phyloP scores from a whole-genome alignment of 2,113 vertebrate species.

The Mesoclemmys tuberculata region DNA sequence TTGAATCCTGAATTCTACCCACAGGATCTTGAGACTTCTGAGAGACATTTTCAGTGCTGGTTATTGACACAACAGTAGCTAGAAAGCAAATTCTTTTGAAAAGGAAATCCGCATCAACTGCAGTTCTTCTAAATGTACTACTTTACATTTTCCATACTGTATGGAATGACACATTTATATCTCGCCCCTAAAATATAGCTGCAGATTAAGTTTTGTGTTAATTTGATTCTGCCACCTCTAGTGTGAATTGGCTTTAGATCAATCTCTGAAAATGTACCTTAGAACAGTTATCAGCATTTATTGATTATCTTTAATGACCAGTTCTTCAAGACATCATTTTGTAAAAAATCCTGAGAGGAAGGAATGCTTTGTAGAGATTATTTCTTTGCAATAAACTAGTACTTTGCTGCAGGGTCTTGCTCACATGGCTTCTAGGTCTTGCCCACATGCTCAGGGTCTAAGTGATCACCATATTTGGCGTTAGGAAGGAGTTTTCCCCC shows the following conservation, averaged over 20 bases:
- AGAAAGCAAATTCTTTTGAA: neutral
- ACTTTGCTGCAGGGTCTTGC: neutral
- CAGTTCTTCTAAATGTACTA: neutral
- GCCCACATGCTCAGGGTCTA: too few species aligned
- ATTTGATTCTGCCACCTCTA: too few species aligned
- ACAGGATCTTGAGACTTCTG: neutral
- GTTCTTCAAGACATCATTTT: neutral
- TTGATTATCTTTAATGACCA: neutral
- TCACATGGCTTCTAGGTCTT: too few species aligned
- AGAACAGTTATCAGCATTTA: neutral
- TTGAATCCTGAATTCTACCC: neutral
- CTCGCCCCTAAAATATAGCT: neutral
- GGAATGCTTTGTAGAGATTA: constrained; percentile 3
- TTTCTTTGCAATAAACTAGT: neutral
- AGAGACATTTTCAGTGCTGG: neutral
- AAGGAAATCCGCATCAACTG: neutral
- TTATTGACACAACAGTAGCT: neutral
- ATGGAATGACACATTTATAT: neutral
- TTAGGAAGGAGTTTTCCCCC: too few species aligned
- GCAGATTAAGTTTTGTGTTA: too few species aligned
- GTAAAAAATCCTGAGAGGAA: neutral
- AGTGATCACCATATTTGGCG: too few species aligned
- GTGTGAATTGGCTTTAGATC: neutral
- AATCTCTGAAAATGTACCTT: neutral
- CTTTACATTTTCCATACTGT: neutral